Evolutionary conservation across 2,797 vertebrate species (phyloP), one percentile per base, ranked within the genome.

Genomic region (Podargus strigoides): DNA sequence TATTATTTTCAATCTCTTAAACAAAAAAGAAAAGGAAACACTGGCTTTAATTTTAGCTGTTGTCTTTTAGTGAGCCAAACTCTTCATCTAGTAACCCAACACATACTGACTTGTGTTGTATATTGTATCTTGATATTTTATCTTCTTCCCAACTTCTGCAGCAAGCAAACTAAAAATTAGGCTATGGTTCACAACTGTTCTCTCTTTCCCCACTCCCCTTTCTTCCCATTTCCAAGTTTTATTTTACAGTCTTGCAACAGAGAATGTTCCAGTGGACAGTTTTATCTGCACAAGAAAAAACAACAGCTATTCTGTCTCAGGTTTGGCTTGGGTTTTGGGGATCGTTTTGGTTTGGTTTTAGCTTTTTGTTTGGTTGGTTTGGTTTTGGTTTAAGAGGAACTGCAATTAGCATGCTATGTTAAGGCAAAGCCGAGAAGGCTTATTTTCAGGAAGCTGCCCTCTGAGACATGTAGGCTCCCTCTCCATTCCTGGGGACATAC

Each of bases 141-240:
- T 24, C 59, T 53, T 73, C 74, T 76, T 84, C 30, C 23, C 22
- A 78, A 41, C 7, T 76, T 69, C 52, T 59, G 41, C 34, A 85
- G 47, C 32, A 83, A 59, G 53, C 19, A 89, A 92, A 58, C 32
- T 58, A 36, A 69, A 92, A 78, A 26, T 59, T 7, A 36, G 46
- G 14, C 39, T 90, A 17, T 44, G 39, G 5, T 72, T 89, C 69
- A 80, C 72, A 78, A 92, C 18, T 7, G 5, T 24, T 75, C 72
- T 76, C 27, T 78, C 36, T 24, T 81, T 76, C 20, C 11, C 24
- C 3, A 1, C 6, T 7, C 21, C 0, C 0, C 11, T 42, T 66
- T 50, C 28, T 63, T 87, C 32, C n/a, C 49, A 60, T 46, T 95
- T 87, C 6, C 13, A 92, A 83, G 30, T 7, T 7, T 82, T 46